phyloP scores from a whole-genome alignment of 2,797 vertebrate genomes.

The Sebastolobus alascanus region DNA sequence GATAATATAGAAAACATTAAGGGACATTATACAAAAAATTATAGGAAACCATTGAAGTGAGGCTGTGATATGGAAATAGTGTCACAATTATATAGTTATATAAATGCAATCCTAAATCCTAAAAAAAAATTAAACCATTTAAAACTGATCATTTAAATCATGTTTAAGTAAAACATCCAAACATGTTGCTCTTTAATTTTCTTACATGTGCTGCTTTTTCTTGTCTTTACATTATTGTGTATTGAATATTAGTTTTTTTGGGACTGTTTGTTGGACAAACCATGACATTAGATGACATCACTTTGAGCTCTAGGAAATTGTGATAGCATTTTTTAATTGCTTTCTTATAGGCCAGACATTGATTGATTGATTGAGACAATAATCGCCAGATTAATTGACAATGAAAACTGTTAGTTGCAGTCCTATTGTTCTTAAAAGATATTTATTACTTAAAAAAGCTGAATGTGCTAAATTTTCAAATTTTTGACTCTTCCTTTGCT shows the following conservation, averaged over 20 bases:
- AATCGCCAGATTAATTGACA: background rate
- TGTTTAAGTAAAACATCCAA: background rate
- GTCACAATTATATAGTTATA: background rate
- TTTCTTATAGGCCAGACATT: background rate
- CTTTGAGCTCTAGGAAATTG: background rate
- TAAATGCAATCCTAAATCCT: too few relatives aligned
- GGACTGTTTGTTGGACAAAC: background rate
- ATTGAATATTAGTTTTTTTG: background rate
- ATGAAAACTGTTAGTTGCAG: background rate
- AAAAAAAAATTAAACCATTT: too few relatives aligned
- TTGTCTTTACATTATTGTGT: too few relatives aligned
- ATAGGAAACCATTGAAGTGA: background rate
- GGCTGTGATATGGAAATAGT: background rate
- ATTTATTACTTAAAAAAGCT: too few relatives aligned
- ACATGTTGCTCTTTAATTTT: background rate
- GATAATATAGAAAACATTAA: constrained; percentile 3
- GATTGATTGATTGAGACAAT: background rate
- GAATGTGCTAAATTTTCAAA: background rate
- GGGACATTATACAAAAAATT: background rate
- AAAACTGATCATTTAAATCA: too few relatives aligned
- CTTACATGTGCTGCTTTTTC: background rate
- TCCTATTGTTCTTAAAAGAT: background rate
- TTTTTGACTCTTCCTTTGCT: background rate
- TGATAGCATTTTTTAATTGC: background rate
- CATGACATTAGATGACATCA: background rate